Base-by-base conservation (phyloP, 2,113 vertebrate species). In the Baryphthengus martii region DNA sequence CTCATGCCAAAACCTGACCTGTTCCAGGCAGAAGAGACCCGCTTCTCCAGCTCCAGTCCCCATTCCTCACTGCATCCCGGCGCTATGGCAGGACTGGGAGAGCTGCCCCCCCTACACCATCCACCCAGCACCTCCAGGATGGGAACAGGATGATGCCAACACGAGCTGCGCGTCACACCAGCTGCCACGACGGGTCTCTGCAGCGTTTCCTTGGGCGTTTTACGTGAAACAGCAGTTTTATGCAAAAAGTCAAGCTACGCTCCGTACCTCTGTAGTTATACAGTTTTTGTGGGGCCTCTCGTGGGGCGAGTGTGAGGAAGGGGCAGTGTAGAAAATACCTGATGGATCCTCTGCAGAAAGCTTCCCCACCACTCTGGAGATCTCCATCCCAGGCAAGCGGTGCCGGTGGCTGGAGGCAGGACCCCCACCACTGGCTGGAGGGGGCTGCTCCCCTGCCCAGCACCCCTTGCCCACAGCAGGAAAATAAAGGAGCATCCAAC, bases 171-270 rank as follows among this genome's bases (percentile, higher is more conserved):
- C 82, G 4, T 25, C 53, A 8, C 1, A 1, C 12, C 52, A 31
- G 37, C 56, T 9, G 1, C 7, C 1, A 2, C 1, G 49, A 77
- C 0, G 8, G 35, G 9, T 23, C 21, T 26, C 61, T 14, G 7
- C 61, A 62, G 42, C 66, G 23, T 7, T 39, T 75, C 79, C 42
- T 55, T 0, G 0, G 28, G 42, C 52, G 28, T 42, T 75, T 49
- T 15, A 14, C 2, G 17, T 6, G 7, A 61, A 94, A 91, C 11
- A 26, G 26, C 25, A 31, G 59, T 33, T 53, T 72, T 23, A 72
- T 9, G 8, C 42, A 40, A 58, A 84, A 91, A 94, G 47, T 20
- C 16, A 58, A 55, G 10, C 59, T 7, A 1, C 3, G 39, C n/a
- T 42, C 42, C 29, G 15, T 40, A 44, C 9, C 52, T 49, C 76